Evolutionary conservation across 2,113 vertebrate species (phyloP), one percentile per base, ranked within the genome.

Genomic region (Burhinus oedicnemus): DNA sequence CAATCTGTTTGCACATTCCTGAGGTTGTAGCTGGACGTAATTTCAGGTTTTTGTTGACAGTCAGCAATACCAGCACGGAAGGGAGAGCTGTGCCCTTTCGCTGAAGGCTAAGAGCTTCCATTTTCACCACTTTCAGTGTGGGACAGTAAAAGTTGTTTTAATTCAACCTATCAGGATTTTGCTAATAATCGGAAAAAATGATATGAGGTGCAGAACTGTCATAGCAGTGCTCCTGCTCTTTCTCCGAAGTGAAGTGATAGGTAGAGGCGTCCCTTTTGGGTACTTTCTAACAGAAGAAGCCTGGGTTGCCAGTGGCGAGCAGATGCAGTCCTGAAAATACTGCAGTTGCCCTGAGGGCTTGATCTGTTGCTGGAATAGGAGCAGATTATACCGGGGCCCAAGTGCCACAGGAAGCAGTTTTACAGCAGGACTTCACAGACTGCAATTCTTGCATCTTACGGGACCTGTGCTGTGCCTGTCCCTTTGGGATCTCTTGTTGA

Each of bases 381-480:
- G 26, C 3, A n/a, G 44, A 15, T 52, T 60, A 11, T n/a, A 27
- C 32, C 7, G 5, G 47, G 32, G 23, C 57, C 23, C 34, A 36
- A 19, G 29, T 40, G 51, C 27, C 21, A 6, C 1, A 7, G 22
- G 25, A 68, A 85, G 51, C 38, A 36, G 16, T 66, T 82, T 71
- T 54, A 55, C 52, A 85, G 51, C 49, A 65, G 66, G 23, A 51
- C 44, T 80, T 38, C 11, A 14, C 36, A 38, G 8, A 17, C 57
- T 75, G 1, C 0, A 25, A 12, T 34, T 71, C 71, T 72, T 68
- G 7, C 4, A 5, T n/a, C 3, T 64, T 38, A 22, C 0, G 0
- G 36, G 32, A 25, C 75, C 32, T 49, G 42, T 75, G 9, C 45
- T 78, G 42, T 55, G 12, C 19, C 21, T 0, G 0, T 40, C 60